Base-by-base conservation (phyloP, 2,797 vertebrate genomes). In the Coregonus ussuriensis region DNA sequence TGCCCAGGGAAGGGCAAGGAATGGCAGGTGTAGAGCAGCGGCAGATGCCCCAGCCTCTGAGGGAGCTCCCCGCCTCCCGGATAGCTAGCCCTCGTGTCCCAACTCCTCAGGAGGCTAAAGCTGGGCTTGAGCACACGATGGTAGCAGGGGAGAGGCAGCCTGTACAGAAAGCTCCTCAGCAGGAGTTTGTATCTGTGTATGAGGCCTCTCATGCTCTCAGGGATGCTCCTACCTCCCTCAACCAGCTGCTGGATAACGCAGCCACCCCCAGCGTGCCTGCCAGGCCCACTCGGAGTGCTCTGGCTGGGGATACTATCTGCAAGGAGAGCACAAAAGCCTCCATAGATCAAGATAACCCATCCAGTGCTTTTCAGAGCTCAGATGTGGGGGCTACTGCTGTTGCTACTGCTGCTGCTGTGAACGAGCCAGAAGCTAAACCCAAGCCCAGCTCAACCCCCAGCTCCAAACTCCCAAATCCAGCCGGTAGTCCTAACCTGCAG, bases 191-290 rank as follows among this genome's bases (percentile, higher is more conserved):
- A 62, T 92, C 87, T 18, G 94, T 93, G 86, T 59, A 84, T 78
- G 83, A 94, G 74, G 87, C 92, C 25, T 94, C 95, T 74, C 92
- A 96, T 88, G 93, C 95, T 84, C 91, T 96, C 87, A 96, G 95
- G 89, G 93, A 96, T 82, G 92, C 95, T 83, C 97, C 97, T 77
- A 97, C 96, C 74, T 98, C 97, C 25, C 93, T 99, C 77, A 98
- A 97, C 91, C 98, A 99, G 88, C 94, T 99, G 87, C 93, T 99
- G 82, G 98, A 99, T 88, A 96, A 96, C 90, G 92, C 96, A 68
- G 93, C 93, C 89, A 88, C 92, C 81, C 87, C 94, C 78, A 95
- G 95, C 7, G 88, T 94, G 80, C 92, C 94, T 68, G 92, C 92
- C 88, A 96, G 97, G 53, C 89, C 96, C 52, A 79, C 92, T 56